A percentile compares a stretch with the other conserved stretches of the same genome.
These are phyloP conservation scores for Meloidogyne chitwoodi DNA, from an alignment of 1,140 invertebrate species.

Conservation along the genomic window DNA sequence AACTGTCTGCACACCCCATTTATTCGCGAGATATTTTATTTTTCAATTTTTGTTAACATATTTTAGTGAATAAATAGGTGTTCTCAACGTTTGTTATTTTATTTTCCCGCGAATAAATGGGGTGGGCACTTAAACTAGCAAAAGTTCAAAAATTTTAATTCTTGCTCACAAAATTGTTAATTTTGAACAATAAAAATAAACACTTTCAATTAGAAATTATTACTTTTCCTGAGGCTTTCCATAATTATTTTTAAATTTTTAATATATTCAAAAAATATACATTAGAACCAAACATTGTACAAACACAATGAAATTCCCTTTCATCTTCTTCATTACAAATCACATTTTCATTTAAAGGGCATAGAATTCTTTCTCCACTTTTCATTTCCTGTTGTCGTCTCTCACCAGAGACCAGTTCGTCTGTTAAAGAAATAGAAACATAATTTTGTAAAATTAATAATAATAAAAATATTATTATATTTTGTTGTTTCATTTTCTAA, in stretches of 20 bases:
- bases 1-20: too few species aligned
- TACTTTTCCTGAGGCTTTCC: too few species aligned
- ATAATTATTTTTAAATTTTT: too few species aligned
- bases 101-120: too few species aligned
- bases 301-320: slow-evolving; percentile 13
- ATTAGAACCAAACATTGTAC: slow-evolving; percentile 22
- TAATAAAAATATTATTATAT: neutral
- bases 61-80: too few species aligned
- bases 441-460: neutral
- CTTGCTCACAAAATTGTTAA: too few species aligned
- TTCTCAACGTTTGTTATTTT: too few species aligned
- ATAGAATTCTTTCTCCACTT: neutral
- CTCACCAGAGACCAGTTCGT: neutral
- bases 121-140: too few species aligned
- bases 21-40: too few species aligned
- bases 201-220: neutral
- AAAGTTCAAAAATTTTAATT: too few species aligned
- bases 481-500: neutral
- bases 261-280: neutral
- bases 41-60: too few species aligned
- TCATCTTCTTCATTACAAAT: slow-evolving; percentile 1
- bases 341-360: neutral
- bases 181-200: too few species aligned
- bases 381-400: neutral
- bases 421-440: neutral